Evolutionary conservation across 2,888 invertebrate genomes (phyloP), one percentile per base, ranked within the genome.

Genomic region (Oeneis ivallda): DNA sequence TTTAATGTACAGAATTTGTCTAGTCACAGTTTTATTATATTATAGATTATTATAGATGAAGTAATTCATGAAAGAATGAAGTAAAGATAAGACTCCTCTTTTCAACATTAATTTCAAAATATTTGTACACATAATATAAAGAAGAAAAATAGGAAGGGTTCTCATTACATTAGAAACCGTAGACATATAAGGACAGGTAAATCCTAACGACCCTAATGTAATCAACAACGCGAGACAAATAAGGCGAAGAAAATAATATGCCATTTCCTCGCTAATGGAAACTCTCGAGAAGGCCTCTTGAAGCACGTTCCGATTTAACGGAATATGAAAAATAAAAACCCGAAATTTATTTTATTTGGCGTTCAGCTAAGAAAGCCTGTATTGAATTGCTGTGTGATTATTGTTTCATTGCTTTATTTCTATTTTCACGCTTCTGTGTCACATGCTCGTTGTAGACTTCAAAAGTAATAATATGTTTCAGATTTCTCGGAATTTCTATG

Each of bases 191-290:
- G 19, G 60, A 39, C 49, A 60, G 60, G 60, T 50, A 37, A 49
- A 47, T 49, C 47, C 19, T 60, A 60, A 60, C 49, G 49, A 47
- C 49, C 49, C n/a, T 60, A 19, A 49, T 47, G 37, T 19, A 61
- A 61, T 61, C 50, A 61, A 52, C 39, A 52, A 26, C 26, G 52
- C 41, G 52, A 52, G 32, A 61, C 61, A 61, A 61, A 61, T 61
- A 61, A 52, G 13, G 41, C 37, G 50, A 41, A 61, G 47, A 34
- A 56, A 63, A 63, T 37, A 37, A 50, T 63, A 58, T 52, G 50
- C 56, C 54, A 62, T 49, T 49, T 54, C 56, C 49, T 47, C n/a
- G 47, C 56, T 63, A 63, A 63, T 63, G 56, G 54, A 63, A 63
- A 56, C 56, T 63, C 56, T 52, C 61, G 34, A 41, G 62, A 7